A percentile compares a stretch with the other conserved stretches of the same genome.
Conservation (phyloP, 2,888 invertebrate genomes). For the Teleiodes luculella region DNA sequence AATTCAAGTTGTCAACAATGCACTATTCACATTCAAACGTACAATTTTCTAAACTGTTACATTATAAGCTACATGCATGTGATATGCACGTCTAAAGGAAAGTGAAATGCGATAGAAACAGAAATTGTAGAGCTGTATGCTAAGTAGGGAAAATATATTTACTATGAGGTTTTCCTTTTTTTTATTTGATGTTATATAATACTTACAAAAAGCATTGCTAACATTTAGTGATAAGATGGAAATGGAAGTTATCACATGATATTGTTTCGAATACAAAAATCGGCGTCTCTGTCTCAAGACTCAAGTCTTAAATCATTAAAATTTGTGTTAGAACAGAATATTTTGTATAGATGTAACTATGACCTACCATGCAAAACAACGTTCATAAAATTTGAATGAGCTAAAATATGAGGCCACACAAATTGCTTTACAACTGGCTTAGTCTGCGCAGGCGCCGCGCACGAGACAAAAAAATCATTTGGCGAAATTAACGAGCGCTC, state of each 20-base stretch:
- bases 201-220: no score
- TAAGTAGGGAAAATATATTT: neutral
- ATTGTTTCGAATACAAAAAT: no score
- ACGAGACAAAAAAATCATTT: constrained; percentile 56
- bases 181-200: no score
- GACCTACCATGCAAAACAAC: neutral
- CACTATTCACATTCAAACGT: constrained; percentile 27
- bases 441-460: constrained; percentile 36
- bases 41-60: constrained; percentile 28
- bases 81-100: constrained; percentile 15
- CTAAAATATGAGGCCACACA: constrained; percentile 40
- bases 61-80: constrained; percentile 10
- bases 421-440: constrained; percentile 38
- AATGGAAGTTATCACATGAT: no score
- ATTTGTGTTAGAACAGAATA: no score
- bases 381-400: constrained; percentile 39
- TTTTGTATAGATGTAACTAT: no score
- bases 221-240: no score
- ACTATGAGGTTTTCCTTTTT: no score
- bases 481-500: constrained; percentile 50
- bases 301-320: no score
- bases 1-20: constrained; percentile 22
- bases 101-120: constrained; percentile 2
- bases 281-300: no score
- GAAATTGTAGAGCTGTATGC: neutral